phyloP scores from a whole-genome alignment of 2,888 invertebrate genomes.

The Pandemis cinnamomeana region DNA sequence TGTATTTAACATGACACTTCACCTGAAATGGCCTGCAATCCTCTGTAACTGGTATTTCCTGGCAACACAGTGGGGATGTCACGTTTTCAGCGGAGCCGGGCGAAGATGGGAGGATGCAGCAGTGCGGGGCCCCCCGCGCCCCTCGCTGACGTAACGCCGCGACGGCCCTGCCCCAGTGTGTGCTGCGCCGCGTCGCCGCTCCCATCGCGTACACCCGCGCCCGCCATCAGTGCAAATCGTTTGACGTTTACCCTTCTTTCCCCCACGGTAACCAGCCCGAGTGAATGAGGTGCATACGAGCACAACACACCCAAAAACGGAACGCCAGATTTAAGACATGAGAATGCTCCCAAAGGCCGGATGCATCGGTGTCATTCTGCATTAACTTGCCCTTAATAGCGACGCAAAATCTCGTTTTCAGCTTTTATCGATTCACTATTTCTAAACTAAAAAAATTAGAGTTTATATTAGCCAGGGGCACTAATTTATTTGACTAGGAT shows the following conservation, averaged over 20 bases:
- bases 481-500: not conserved
- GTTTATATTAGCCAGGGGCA: conserved; percentile 2
- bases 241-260: conserved; percentile 76
- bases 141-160: conserved; percentile 83
- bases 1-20: not conserved
- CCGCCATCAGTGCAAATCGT: conserved; percentile 76
- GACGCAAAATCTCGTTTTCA: conserved; percentile 68
- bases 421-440: conserved; percentile 43
- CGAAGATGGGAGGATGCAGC: conserved; percentile 80
- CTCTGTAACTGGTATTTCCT: not conserved
- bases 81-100: conserved; percentile 73
- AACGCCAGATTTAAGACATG: conserved; percentile 49
- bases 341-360: conserved; percentile 72
- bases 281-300: conserved; percentile 76
- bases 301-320: conserved; percentile 51
- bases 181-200: conserved; percentile 80
- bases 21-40: not conserved
- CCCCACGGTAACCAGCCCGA: conserved; percentile 67
- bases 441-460: conserved; percentile 32
- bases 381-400: conserved; percentile 68
- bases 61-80: conserved; percentile 65
- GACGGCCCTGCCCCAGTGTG: conserved; percentile 81
- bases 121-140: conserved; percentile 71
- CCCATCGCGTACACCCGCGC: conserved; percentile 67
- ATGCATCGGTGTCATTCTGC: conserved; percentile 77